Base-by-base conservation (phyloP, 2,797 vertebrate genomes). In the Morus bassanus region DNA sequence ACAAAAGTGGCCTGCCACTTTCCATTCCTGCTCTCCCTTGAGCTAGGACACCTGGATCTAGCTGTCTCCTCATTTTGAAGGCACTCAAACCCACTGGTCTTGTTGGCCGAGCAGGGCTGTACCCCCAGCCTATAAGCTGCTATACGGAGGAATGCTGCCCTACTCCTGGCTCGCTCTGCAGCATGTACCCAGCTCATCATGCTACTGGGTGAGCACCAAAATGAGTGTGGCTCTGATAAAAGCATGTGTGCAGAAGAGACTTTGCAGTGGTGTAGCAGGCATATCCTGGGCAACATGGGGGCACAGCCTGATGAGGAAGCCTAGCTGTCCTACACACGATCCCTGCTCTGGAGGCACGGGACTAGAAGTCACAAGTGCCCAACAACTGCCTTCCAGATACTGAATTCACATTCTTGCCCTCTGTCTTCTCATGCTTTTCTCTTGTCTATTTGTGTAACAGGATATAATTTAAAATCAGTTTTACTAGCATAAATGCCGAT, bases 101-200 rank as follows among this genome's bases (percentile, higher is more conserved):
- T 13, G 4, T 24, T 2, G 4, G 12, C 13, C 2, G 2, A 75
- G 54, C 50, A 54, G 69, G 63, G 39, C 25, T 24, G 60, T 81
- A 31, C 9, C 11, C 22, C 13, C 7, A n/a, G 22, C 18, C 54
- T 43, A 11, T 25, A 80, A 67, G 70, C 19, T 76, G 37, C n/a
- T 72, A 8, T 48, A 43, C 16, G 0, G 3, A 53, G 28, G 51
- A 64, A 50, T 14, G 3, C 30, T 74, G 37, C 33, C 46, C 14
- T 1, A 1, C 25, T 92, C 10, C 25, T 0, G 0, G 18, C 17
- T 79, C 2, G 1, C 57, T 72, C 46, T 46, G n/a, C 6, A 18
- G 18, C 28, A 31, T 0, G 0, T 59, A 19, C 22, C 18, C 25
- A 45, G 22, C 18, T 46, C 1, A 0, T 37, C 70, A n/a, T 0